A percentile compares a stretch with the other conserved stretches of the same genome.
Conservation (phyloP, 2,113 vertebrate genomes). For the Urocolius indicus region DNA sequence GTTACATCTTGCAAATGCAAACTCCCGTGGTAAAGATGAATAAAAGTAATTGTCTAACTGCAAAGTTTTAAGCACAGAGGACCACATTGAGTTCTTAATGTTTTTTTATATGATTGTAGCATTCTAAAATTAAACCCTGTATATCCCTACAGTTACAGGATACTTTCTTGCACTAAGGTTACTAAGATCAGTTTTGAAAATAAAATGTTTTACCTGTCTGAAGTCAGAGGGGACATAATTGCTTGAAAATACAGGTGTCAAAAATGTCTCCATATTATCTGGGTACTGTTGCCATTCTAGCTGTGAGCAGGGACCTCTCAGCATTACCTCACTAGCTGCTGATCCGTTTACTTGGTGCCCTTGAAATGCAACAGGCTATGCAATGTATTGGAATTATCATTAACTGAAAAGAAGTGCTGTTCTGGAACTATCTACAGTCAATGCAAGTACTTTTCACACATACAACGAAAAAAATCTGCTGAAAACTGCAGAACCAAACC, state of each 20-base stretch:
- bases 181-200: neutral
- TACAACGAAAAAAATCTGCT: neutral
- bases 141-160: neutral
- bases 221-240: constrained; percentile 18
- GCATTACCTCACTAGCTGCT: constrained; percentile 66
- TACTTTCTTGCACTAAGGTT: neutral
- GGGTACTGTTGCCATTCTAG: constrained; percentile 7
- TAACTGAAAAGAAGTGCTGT: neutral
- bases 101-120: neutral
- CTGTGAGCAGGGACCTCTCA: constrained; percentile 52
- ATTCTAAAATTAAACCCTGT: neutral
- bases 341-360: constrained; percentile 79
- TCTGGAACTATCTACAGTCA: neutral
- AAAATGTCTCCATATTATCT: neutral
- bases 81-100: fast-evolving
- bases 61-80: neutral
- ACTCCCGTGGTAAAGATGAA: neutral
- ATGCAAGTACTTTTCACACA: neutral
- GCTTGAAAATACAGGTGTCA: constrained; percentile 3
- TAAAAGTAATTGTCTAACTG: neutral
- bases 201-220: constrained; percentile 68
- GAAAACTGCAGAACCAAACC: neutral
- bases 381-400: neutral
- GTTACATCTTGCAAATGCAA: neutral
- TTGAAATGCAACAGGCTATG: constrained; percentile 76